Conservation (phyloP, 2,888 invertebrate genomes). For the Nipponacmea schrenckii region DNA sequence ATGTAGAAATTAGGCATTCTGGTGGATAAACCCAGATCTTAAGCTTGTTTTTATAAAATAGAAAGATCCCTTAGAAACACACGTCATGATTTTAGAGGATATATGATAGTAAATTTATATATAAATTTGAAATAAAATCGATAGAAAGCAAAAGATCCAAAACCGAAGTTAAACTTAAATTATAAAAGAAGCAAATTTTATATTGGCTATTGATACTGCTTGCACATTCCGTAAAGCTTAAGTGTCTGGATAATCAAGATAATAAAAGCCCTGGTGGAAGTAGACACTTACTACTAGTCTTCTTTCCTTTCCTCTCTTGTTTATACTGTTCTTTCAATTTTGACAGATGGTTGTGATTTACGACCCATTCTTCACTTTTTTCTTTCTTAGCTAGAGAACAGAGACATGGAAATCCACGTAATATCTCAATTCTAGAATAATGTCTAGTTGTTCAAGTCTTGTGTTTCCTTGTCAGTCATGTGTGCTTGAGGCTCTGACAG, state of each 20-base stretch:
- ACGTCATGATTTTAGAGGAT: no score
- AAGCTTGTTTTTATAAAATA: no score
- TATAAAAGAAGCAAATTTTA: no score
- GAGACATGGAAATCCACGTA: conserved; percentile 25
- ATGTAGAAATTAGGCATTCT: no score
- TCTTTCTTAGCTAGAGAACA: conserved; percentile 60
- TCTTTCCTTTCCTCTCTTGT: conserved; percentile 66
- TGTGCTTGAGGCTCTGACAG: conserved; percentile 10
- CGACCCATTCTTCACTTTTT: conserved; percentile 66
- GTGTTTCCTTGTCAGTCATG: not conserved
- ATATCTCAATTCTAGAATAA: conserved; percentile 10
- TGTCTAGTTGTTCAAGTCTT: not conserved
- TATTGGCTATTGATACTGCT: no score
- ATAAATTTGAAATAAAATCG: no score
- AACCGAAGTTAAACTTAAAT: no score
- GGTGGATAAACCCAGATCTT: no score
- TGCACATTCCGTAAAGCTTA: no score
- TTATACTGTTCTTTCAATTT: conserved; percentile 69
- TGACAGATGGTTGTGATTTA: conserved; percentile 67
- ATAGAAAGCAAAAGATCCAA: no score
- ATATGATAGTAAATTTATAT: no score
- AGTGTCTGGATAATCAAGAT: not conserved
- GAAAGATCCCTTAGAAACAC: no score
- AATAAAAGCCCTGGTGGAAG: not conserved
- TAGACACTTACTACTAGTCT: conserved; percentile 56